Evolutionary conservation across 2,888 invertebrate species (phyloP).

Genomic region (Tromatobia lineatoria): DNA sequence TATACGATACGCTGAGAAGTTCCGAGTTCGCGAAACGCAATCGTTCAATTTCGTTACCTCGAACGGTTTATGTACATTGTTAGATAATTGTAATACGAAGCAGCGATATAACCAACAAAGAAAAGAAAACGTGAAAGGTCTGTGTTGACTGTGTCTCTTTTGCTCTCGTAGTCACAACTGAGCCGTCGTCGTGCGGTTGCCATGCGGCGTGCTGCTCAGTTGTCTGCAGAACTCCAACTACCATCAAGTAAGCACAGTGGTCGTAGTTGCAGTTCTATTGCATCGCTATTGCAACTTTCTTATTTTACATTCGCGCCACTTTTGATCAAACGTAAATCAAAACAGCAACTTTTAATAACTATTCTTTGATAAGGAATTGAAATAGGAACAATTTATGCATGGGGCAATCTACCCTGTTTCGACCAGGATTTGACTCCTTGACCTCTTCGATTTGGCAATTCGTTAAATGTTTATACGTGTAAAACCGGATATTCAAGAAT

Average conservation of each 20-base stretch:
- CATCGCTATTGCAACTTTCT: conserved; percentile 22
- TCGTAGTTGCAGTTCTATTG: too few species aligned
- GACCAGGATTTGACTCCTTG: too few species aligned
- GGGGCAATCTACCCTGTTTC: too few species aligned
- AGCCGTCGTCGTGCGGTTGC: conserved; percentile 54
- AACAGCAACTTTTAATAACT: too few species aligned
- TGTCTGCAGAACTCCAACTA: conserved; percentile 30
- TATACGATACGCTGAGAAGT: neutral
- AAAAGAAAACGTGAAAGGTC: conserved; percentile 69
- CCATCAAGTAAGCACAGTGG: too few species aligned
- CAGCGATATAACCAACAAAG: conserved; percentile 31
- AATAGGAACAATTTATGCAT: too few species aligned
- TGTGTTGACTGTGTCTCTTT: conserved; percentile 16
- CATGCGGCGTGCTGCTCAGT: conserved; percentile 49
- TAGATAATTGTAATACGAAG: conserved; percentile 60
- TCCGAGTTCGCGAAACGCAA: conserved; percentile 41
- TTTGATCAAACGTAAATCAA: neutral
- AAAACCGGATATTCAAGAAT: too few species aligned
- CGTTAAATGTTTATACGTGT: too few species aligned
- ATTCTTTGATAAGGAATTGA: too few species aligned
- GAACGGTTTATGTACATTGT: conserved; percentile 53
- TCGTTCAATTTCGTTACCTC: conserved; percentile 46
- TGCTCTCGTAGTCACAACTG: conserved; percentile 20
- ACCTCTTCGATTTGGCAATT: too few species aligned
- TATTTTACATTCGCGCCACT: conserved; percentile 7